Percentiles rank a stretch among this genome's conserved stretches.
Conservation (phyloP, 2,113 vertebrate genomes). For the Corynorhinus townsendii region DNA sequence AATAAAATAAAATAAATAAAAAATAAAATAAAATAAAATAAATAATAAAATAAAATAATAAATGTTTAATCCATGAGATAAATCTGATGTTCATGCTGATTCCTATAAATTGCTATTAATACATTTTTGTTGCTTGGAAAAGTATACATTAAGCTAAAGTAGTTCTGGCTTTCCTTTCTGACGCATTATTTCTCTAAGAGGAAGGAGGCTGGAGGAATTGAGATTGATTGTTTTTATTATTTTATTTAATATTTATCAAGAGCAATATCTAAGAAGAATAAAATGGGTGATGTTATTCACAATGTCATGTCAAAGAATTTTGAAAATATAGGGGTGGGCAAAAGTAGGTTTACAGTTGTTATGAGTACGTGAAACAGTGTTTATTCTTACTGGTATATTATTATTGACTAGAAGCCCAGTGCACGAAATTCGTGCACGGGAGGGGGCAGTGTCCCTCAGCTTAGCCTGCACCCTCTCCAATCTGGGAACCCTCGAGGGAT, state of each 20-base stretch:
- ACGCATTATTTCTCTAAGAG: conserved; percentile 16
- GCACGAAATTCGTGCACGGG: too few relatives aligned
- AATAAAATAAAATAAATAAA: too few relatives aligned
- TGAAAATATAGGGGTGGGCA: neutral
- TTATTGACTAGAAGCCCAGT: neutral
- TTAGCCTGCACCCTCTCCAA: too few relatives aligned
- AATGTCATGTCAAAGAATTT: neutral
- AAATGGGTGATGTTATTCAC: neutral
- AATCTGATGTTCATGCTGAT: neutral
- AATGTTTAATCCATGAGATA: neutral
- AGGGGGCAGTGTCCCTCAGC: too few relatives aligned
- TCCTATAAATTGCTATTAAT: neutral
- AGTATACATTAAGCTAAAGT: neutral
- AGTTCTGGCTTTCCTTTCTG: neutral
- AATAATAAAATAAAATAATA: neutral
- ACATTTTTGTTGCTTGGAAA: neutral
- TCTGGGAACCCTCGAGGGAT: too few relatives aligned
- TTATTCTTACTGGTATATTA: neutral
- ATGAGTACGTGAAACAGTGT: neutral
- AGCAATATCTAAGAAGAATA: neutral
- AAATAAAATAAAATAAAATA: too few relatives aligned
- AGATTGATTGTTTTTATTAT: neutral
- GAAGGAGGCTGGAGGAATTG: neutral
- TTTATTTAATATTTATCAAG: conserved; percentile 42
- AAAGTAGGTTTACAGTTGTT: neutral